Evolutionary conservation across 2,888 invertebrate species (phyloP).

Genomic region (Pandemis heparana): DNA sequence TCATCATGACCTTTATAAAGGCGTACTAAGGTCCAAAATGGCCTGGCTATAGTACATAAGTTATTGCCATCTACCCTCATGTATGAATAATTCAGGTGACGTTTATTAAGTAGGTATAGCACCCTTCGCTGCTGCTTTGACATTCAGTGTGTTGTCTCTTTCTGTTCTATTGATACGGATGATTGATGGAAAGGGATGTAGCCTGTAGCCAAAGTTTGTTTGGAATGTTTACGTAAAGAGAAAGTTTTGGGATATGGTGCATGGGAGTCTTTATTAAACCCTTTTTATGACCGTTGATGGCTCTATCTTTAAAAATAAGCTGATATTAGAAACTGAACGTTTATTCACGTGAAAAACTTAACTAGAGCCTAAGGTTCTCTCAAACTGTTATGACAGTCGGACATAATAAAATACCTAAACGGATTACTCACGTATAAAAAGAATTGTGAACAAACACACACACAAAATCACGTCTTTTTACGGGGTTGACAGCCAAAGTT

Average conservation of each 20-base stretch:
- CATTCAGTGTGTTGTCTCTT: constrained; percentile 50
- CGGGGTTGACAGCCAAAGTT: no score
- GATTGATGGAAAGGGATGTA: constrained; percentile 34
- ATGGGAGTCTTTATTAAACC: neutral
- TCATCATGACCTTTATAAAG: constrained; percentile 54
- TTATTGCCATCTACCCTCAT: constrained; percentile 76
- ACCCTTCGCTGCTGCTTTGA: constrained; percentile 22
- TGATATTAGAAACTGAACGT: neutral
- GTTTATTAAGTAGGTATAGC: constrained; percentile 74
- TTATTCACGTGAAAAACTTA: no score
- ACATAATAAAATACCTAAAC: no score
- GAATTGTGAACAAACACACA: no score
- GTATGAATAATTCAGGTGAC: constrained; percentile 82
- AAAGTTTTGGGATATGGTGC: constrained; percentile 18
- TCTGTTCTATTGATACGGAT: constrained; percentile 52
- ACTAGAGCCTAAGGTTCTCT: no score
- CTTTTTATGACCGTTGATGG: constrained; percentile 15
- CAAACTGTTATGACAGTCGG: no score
- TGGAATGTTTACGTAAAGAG: constrained; percentile 29
- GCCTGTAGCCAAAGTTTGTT: constrained; percentile 33
- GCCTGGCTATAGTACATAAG: constrained; percentile 46
- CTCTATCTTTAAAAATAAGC: neutral
- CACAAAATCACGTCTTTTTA: no score
- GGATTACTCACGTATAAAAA: neutral
- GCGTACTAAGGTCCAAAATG: constrained; percentile 65